Evolutionary conservation across 2,113 vertebrate genomes (phyloP).

Genomic region (Myrmecophaga tridactyla): DNA sequence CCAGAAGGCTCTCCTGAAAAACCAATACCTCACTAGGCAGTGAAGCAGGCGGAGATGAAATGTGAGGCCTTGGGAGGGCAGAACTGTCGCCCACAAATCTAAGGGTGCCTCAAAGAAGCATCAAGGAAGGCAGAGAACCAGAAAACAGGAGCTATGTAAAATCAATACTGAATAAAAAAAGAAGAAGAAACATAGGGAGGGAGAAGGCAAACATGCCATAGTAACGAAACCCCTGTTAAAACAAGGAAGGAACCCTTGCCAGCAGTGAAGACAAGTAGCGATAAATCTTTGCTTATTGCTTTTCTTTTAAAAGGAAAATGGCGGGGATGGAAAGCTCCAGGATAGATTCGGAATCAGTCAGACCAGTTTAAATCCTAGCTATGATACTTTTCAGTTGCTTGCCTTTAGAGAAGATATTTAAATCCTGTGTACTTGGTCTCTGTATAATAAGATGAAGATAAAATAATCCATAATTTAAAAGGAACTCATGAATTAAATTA

Average conservation of each 20-base stretch:
- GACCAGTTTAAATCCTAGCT: background rate
- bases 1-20: slow-evolving; percentile 42
- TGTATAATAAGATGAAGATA: background rate
- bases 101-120: slow-evolving; percentile 53
- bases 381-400: background rate
- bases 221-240: background rate
- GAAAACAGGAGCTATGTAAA: slow-evolving; percentile 21
- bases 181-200: background rate
- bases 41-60: slow-evolving; percentile 59
- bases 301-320: background rate
- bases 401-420: background rate
- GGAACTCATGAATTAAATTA: background rate
- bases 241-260: background rate
- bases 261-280: background rate
- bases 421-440: background rate
- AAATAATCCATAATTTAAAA: background rate
- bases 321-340: background rate
- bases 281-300: background rate
- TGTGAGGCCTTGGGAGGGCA: slow-evolving; percentile 59
- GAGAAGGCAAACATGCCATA: background rate
- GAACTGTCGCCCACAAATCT: slow-evolving; percentile 44
- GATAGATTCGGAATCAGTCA: background rate
- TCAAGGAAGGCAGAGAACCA: slow-evolving; percentile 17
- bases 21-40: slow-evolving; percentile 70
- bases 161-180: background rate